Evolutionary conservation across 92 coral and sea anemone genomes (phyloP).

Genomic region (Actinostola sp.): DNA sequence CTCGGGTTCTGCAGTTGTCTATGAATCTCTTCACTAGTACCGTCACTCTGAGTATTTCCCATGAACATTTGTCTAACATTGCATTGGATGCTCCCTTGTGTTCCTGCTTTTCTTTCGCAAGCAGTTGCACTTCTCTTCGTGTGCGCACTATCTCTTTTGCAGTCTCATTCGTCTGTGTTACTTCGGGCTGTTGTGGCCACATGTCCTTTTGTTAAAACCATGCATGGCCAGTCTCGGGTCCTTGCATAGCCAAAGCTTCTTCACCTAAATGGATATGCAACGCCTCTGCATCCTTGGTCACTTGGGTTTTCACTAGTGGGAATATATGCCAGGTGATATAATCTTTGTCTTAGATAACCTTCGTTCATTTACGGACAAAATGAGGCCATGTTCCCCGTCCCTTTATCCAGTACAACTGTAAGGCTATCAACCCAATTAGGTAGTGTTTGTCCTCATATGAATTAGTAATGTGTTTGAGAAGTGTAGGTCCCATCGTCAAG

Average conservation of each 20-base stretch:
- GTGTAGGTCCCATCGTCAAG: too few relatives aligned
- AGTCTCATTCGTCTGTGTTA: background rate
- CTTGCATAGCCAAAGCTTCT: slow-evolving; percentile 48
- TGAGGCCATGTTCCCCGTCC: slow-evolving; percentile 47
- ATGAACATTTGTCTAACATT: too few relatives aligned
- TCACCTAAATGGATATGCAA: slow-evolving; percentile 35
- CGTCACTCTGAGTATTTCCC: too few relatives aligned
- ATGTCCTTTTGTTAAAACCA: slow-evolving; percentile 41
- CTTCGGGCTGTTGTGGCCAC: slow-evolving; percentile 62
- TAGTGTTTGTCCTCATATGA: slow-evolving; percentile 22
- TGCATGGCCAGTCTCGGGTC: too few relatives aligned
- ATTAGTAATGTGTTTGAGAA: slow-evolving; percentile 30
- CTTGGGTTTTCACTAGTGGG: slow-evolving; percentile 55
- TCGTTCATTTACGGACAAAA: slow-evolving; percentile 52
- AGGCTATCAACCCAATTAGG: slow-evolving; percentile 62
- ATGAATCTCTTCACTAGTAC: too few relatives aligned
- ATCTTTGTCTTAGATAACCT: slow-evolving; percentile 41
- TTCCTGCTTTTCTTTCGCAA: too few relatives aligned
- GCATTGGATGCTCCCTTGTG: too few relatives aligned
- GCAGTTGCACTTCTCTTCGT: too few relatives aligned
- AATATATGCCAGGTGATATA: too few relatives aligned
- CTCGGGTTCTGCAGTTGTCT: too few relatives aligned
- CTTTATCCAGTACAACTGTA: slow-evolving; percentile 44
- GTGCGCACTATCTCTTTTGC: too few relatives aligned
- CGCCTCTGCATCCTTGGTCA: slow-evolving; percentile 50